Evolutionary conservation across 64 coral and sea anemone genomes (phyloP).

Genomic region (Montipora capricornis): DNA sequence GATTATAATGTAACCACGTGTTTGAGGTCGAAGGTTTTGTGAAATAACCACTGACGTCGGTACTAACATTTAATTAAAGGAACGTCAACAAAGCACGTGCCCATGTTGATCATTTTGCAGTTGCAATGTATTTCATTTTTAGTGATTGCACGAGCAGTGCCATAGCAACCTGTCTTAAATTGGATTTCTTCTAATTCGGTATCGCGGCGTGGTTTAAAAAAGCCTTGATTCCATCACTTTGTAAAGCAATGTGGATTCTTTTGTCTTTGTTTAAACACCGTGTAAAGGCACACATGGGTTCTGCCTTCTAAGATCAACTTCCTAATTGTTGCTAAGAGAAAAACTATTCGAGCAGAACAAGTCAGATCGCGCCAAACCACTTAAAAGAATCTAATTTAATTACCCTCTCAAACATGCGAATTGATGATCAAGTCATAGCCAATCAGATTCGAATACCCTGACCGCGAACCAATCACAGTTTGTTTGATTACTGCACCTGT

Average conservation of each 20-base stretch:
- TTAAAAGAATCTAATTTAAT: conserved; percentile 48
- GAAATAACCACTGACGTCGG: too few species aligned
- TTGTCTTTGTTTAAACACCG: conserved; percentile 54
- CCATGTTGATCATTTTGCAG: neutral
- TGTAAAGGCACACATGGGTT: conserved; percentile 38
- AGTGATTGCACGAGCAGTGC: conserved; percentile 37
- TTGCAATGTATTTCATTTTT: conserved; percentile 28
- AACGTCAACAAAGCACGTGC: neutral
- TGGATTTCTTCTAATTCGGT: conserved; percentile 35
- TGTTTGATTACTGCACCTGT: conserved; percentile 28
- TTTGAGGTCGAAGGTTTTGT: too few species aligned
- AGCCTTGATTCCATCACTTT: conserved; percentile 14
- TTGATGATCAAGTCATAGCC: neutral
- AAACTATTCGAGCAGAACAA: neutral
- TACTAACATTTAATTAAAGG: neutral
- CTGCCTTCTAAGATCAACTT: neutral
- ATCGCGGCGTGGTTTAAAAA: conserved; percentile 3
- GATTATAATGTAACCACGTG: too few species aligned
- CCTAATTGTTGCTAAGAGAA: conserved; percentile 32
- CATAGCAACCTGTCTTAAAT: conserved; percentile 38
- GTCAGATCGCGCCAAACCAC: neutral
- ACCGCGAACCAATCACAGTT: conserved; percentile 15
- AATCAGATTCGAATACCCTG: conserved; percentile 16
- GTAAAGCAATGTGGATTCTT: conserved; percentile 5
- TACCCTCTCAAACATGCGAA: conserved; percentile 25